Evolutionary conservation across 2,888 invertebrate genomes (phyloP).

Genomic region (Seladonia tumulorum): DNA sequence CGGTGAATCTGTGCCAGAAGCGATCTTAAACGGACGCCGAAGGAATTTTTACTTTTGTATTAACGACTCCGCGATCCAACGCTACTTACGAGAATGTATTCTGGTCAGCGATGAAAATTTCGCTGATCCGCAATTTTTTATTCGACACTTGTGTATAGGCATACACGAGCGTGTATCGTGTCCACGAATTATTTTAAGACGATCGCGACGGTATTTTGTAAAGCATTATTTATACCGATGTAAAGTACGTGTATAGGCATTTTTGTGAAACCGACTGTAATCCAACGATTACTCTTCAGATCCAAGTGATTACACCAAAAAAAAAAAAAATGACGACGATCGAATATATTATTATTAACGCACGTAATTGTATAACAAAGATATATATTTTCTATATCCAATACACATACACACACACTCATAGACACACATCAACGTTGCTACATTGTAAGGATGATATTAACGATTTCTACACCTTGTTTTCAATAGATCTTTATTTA

Average conservation of each 20-base stretch:
- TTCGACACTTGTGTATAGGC: background rate
- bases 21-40: background rate
- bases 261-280: slow-evolving; percentile 21
- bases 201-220: slow-evolving; percentile 22
- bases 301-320: slow-evolving; percentile 46
- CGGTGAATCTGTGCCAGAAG: slow-evolving; percentile 18
- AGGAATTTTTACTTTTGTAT: slow-evolving; percentile 27
- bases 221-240: slow-evolving; percentile 42
- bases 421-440: slow-evolving; percentile 10
- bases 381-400: slow-evolving; percentile 49
- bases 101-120: background rate
- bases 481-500: slow-evolving; percentile 38
- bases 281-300: slow-evolving; percentile 19
- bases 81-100: background rate
- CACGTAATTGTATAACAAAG: slow-evolving; percentile 36
- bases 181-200: background rate
- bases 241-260: slow-evolving; percentile 38
- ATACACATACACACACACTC: background rate
- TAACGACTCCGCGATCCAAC: background rate
- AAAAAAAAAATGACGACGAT: background rate
- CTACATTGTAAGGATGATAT: slow-evolving; percentile 39
- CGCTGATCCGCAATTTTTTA: background rate
- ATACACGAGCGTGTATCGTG: slow-evolving; percentile 1
- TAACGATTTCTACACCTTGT: slow-evolving; percentile 31
- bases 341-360: slow-evolving; percentile 36